phyloP scores from a whole-genome alignment of 2,113 vertebrate genomes.

The Lanius ludovicianus region DNA sequence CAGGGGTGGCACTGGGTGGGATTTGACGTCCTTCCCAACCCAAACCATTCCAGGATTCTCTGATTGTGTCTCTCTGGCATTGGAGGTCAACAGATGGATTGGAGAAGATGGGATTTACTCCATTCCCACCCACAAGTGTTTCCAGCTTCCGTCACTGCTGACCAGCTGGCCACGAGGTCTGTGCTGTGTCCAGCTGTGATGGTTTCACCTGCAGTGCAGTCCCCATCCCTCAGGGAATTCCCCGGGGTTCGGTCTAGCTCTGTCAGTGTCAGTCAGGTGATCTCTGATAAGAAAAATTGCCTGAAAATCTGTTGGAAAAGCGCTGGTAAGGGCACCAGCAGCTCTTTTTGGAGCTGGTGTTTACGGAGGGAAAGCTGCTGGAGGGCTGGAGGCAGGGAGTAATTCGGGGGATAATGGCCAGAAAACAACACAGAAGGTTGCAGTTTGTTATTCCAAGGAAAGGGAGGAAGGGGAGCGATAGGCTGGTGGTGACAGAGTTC shows the following conservation, averaged over 20 bases:
- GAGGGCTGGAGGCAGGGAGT: neutral
- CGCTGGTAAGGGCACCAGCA: neutral
- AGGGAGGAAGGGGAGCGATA: neutral
- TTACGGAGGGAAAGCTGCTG: neutral
- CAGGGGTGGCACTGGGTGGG: fast-evolving
- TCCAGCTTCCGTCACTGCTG: fast-evolving
- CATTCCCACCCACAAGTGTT: fast-evolving
- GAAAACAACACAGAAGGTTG: neutral
- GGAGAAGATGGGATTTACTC: neutral
- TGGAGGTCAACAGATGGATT: fast-evolving
- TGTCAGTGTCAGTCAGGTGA: fast-evolving
- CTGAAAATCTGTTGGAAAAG: neutral
- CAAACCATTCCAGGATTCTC: fast-evolving
- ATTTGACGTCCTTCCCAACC: fast-evolving
- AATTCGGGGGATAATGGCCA: neutral
- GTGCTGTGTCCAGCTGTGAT: fast-evolving
- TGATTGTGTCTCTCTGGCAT: neutral
- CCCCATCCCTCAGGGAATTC: fast-evolving
- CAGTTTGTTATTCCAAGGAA: neutral
- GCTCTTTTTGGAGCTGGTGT: neutral
- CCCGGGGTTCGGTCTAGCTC: fast-evolving
- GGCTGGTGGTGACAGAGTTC: neutral
- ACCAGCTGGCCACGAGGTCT: neutral
- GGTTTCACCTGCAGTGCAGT: fast-evolving
- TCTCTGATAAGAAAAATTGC: fast-evolving